Conservation (phyloP, 1,140 invertebrate species). For the Macrocentrus cingulum region DNA sequence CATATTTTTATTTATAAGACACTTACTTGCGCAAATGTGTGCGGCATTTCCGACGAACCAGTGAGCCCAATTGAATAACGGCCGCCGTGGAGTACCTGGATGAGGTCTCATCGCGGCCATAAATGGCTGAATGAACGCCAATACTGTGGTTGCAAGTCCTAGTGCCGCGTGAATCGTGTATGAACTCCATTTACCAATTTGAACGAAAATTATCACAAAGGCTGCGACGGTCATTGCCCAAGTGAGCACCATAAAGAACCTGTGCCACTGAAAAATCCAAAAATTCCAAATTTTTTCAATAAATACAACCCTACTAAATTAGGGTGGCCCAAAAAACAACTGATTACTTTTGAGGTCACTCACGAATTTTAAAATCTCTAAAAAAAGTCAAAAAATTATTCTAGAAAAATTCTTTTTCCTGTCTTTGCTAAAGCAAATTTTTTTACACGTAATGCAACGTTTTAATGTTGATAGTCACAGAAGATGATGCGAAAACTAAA, state of each 20-base stretch:
- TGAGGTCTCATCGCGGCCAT: conserved; percentile 85
- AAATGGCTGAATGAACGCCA: conserved; percentile 83
- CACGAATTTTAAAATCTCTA: too few species aligned
- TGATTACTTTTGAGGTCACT: too few species aligned
- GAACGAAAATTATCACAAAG: conserved; percentile 82
- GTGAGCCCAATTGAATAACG: conserved; percentile 93
- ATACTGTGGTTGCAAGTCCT: conserved; percentile 73
- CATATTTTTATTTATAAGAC: too few species aligned
- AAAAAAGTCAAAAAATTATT: too few species aligned
- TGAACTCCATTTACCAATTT: conserved; percentile 75
- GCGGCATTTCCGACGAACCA: conserved; percentile 92
- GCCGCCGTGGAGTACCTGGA: conserved; percentile 76
- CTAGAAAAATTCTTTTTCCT: too few species aligned
- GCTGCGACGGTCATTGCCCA: conserved; percentile 76
- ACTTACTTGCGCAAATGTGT: conserved; percentile 87
- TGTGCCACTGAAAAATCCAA: conserved; percentile 70
- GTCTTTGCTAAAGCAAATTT: too few species aligned
- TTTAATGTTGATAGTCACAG: too few species aligned
- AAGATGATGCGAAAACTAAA: too few species aligned
- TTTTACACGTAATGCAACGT: too few species aligned
- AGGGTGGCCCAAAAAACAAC: too few species aligned
- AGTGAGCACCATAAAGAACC: conserved; percentile 81
- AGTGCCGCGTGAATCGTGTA: conserved; percentile 80
- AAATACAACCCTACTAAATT: too few species aligned
- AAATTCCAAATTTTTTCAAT: neutral